Evolutionary conservation across 2,113 vertebrate genomes (phyloP), one percentile per base, ranked within the genome.

Genomic region (Myxocyprinus asiaticus): DNA sequence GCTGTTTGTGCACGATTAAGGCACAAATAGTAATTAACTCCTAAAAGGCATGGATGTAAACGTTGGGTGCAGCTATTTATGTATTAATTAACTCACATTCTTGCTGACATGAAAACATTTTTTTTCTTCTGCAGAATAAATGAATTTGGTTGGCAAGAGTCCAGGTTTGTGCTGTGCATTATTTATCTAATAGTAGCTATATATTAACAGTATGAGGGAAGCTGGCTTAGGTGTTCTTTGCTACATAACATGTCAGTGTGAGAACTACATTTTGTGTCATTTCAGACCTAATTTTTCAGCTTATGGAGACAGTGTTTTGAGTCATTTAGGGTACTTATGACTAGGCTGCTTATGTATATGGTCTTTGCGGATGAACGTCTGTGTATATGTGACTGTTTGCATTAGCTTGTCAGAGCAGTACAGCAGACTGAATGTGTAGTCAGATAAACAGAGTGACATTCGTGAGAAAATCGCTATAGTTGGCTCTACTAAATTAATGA

Each of bases 321-420:
- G 62, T 48, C n/a, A 64, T 72, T 65, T 47, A 5, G 43, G 48
- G 68, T 79, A 72, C 74, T 80, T 74, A 74, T 74, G 63, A 59
- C 69, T 45, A n/a, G 50, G 59, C 61, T 80, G 61, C 70, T 42
- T 66, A 33, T 33, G 22, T 33, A 33, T 66, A 59, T 59, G 48
- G 62, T 47, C 17, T 74, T 59, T 50, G 50, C 3, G 70, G 78
- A 66, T 75, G 55, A 74, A 65, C 15, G 43, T 64, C 17, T 6
- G 42, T 5, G 42, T 50, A 14, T 48, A 44, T 48, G 55, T 55
- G 12, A 59, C 48, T 74, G 69, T 58, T 65, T 73, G 63, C 51
- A 55, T 79, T 72, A 48, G 48, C 8, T 58, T 48, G 51, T 47
- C 63, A 11, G 33, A 79, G 62, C 4, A 22, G 12, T 50, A 15